Evolutionary conservation across 1,140 invertebrate species (phyloP), one percentile per base, ranked within the genome.

Genomic region (Metopolophium dirhodum): DNA sequence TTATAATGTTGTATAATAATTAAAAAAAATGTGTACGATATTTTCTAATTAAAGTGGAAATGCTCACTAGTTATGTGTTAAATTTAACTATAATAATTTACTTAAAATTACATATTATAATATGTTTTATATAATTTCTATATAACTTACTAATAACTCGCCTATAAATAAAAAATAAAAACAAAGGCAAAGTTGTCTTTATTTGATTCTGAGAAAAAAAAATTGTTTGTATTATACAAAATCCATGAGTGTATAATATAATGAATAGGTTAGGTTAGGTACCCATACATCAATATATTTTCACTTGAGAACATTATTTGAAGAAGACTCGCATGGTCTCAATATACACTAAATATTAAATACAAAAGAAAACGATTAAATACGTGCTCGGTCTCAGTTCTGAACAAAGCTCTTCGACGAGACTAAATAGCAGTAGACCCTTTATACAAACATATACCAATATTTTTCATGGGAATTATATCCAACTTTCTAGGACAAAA

Each of bases 321-420:
- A 77, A 77, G 14, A 30, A n/a, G 14, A 20, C 61, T n/a, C 30
- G 11, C 61, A 18, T 77, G 61, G 61, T n/a, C n/a, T 77, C 61
- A n/a, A 77, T 77, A 20, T n/a, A n/a, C 61, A 77, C 61, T 77
- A 77, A n/a, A 77, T 77, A 77, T 77, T 77, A 77, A 77, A 77
- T n/a, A 77, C 30, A 77, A 77, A n/a, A n/a, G 11, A n/a, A 77
- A 77, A 77, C 61, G 61, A 68, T 68, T 68, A 68, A 68, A 68
- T 68, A 18, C 61, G 61, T 68, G 61, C 14, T 68, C 30, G 61
- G 30, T 68, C 61, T 68, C 14, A 14, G 14, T 68, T 68, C 14
- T 68, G 30, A n/a, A 68, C 61, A 77, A 77, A 77, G 30, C 61
- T n/a, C 30, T n/a, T 77, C 11, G 14, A 14, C 7, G 30, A 77